Evolutionary conservation across 2,113 vertebrate species (phyloP), one percentile per base, ranked within the genome.

Genomic region (Mionectes macconnelli): DNA sequence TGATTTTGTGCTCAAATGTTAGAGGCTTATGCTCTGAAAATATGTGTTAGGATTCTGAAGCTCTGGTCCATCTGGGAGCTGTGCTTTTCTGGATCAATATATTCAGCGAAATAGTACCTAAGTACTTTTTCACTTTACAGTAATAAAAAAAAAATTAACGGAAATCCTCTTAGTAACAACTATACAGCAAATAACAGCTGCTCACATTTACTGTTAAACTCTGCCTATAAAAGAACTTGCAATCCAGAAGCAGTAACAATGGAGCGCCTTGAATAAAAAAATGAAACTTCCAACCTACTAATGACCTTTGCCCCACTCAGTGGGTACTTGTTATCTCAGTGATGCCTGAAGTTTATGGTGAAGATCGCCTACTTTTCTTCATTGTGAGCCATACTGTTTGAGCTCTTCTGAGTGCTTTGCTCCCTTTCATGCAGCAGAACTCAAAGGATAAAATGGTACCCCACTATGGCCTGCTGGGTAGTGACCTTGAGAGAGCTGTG

Each of bases 301-400:
- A 76, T 27, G 45, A 44, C 91, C 52, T 89, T 81, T 93, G 49
- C 37, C 59, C 30, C 0, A 2, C 52, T 64, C 79, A 49, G 55
- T n/a, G 30, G 55, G 87, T 52, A 18, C 79, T 93, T 76, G 69
- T 89, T 93, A 84, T 81, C 90, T 88, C 88, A n/a, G 90, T 56
- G 72, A 72, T 72, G 82, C 45, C 83, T 78, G 88, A 84, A 77
- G 81, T 90, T 59, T 88, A 59, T 56, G 52, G 35, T 84, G 55
- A 85, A 73, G 89, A 20, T 53, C 85, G n/a, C 31, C 39, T 80
- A 1, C 68, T 77, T 62, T 63, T 63, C 68, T 57, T 84, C 70
- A 31, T 42, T 78, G 60, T 92, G 57, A 76, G 39, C 77, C 10
- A 10, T 33, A 20, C 21, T 0, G 0, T 52, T 80, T 64, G 28